Evolutionary conservation across 2,113 vertebrate species (phyloP).

Genomic region (Etheostoma cragini): DNA sequence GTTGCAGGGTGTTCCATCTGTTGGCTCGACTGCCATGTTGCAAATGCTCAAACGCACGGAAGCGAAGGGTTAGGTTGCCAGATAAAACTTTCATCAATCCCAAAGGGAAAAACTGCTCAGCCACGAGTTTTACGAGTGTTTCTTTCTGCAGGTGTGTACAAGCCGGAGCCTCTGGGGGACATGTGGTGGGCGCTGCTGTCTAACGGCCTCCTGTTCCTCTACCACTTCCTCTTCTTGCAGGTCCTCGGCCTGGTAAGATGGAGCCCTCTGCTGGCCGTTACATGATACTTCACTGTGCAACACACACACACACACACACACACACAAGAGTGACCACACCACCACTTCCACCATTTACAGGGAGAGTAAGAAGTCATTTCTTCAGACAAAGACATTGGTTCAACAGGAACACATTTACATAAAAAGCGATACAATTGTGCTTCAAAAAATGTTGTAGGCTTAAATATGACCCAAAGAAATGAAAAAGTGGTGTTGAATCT

Average conservation of each 20-base stretch:
- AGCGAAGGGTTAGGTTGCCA: not conserved
- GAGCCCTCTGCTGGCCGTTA: constrained; percentile 71
- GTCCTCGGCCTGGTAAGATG: constrained; percentile 93
- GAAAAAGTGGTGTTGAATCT: no score
- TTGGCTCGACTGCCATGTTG: not conserved
- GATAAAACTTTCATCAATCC: no score
- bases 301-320: no score
- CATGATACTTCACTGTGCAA: not conserved
- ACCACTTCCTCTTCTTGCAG: constrained; percentile 95
- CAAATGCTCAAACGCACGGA: not conserved
- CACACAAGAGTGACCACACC: not conserved
- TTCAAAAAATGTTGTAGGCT: not conserved
- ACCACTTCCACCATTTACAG: not conserved
- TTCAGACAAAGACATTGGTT: not conserved
- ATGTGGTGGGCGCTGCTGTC: constrained; percentile 97
- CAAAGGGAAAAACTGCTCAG: no score
- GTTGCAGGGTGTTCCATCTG: not conserved
- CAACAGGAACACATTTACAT: not conserved
- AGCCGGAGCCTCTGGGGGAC: constrained; percentile 92
- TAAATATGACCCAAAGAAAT: not conserved
- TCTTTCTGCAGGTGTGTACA: constrained; percentile 90
- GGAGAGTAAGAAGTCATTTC: not conserved
- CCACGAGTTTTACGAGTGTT: not conserved
- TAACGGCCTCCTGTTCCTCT: constrained; percentile 96
- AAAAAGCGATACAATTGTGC: not conserved